Conservation (phyloP, 2,797 vertebrate genomes). For the Pteronotus mesoamericanus region DNA sequence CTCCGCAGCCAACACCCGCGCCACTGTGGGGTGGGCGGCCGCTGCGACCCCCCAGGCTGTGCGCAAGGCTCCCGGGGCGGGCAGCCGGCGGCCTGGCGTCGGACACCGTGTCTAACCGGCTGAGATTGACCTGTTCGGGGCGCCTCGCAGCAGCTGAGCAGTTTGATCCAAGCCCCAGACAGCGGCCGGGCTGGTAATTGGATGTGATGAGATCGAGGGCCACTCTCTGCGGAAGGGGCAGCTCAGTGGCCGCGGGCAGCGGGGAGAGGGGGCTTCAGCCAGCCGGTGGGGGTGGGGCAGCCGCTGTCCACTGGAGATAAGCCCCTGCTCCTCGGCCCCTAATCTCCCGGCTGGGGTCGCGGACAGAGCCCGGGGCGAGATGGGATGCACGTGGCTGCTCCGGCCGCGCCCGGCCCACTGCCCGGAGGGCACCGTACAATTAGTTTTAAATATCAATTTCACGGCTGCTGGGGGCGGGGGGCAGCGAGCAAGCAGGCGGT, state of each 20-base stretch:
- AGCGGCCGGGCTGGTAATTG: constrained; percentile 90
- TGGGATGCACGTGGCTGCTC: neutral
- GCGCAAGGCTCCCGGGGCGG: neutral
- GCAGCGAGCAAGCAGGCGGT: constrained; percentile 77
- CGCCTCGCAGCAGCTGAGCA: constrained; percentile 87
- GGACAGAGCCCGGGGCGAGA: neutral
- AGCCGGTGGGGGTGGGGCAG: constrained; percentile 80
- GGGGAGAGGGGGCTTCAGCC: constrained; percentile 77
- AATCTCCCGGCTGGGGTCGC: constrained; percentile 80
- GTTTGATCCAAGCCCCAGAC: constrained; percentile 91
- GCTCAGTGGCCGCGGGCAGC: constrained; percentile 58
- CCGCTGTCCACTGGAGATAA: constrained; percentile 87
- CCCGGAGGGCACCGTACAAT: constrained; percentile 80
- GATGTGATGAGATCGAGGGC: constrained; percentile 86
- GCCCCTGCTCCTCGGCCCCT: constrained; percentile 83
- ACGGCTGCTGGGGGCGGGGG: constrained; percentile 88
- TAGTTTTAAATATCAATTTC: constrained; percentile 98
- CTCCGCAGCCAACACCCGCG: rapidly evolving
- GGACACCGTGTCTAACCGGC: constrained; percentile 89
- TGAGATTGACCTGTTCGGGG: constrained; percentile 91
- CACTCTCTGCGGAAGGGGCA: neutral
- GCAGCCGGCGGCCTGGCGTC: neutral
- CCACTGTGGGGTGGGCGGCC: rapidly evolving
- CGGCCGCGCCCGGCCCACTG: neutral
- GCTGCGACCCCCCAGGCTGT: rapidly evolving